A percentile compares a stretch with the other conserved stretches of the same genome.
phyloP scores from a whole-genome alignment of 2,888 invertebrate species.

The Eilema sororculum region DNA sequence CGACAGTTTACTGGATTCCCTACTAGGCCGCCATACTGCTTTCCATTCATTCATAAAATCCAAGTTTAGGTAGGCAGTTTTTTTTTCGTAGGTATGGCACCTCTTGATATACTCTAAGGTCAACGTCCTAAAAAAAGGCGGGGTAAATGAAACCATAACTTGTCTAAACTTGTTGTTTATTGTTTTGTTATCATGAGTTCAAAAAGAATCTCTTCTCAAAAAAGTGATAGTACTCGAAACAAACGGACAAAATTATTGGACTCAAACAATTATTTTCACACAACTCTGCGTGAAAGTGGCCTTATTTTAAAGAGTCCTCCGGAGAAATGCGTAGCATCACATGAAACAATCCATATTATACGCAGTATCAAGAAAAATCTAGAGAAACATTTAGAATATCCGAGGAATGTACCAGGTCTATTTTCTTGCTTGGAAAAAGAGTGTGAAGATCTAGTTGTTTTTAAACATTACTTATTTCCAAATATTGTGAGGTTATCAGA shows the following conservation, averaged over 20 bases:
- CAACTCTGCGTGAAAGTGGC: slow-evolving; percentile 70
- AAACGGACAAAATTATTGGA: slow-evolving; percentile 63
- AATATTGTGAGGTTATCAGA: slow-evolving; percentile 69
- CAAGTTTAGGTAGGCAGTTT: no score
- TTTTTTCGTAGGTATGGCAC: no score
- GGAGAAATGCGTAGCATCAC: slow-evolving; percentile 64
- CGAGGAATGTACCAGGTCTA: slow-evolving; percentile 86
- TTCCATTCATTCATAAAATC: no score
- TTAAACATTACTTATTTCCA: slow-evolving; percentile 75
- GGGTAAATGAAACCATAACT: neutral
- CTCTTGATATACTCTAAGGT: no score
- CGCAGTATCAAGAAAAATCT: slow-evolving; percentile 71
- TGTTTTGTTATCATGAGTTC: slow-evolving; percentile 42
- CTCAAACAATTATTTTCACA: slow-evolving; percentile 61
- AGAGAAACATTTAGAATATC: slow-evolving; percentile 80
- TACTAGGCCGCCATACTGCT: no score
- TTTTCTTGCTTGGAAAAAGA: slow-evolving; percentile 63
- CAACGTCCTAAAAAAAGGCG: slow-evolving; percentile 16
- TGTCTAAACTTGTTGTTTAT: neutral
- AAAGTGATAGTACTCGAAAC: slow-evolving; percentile 49
- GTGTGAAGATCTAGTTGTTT: slow-evolving; percentile 56
- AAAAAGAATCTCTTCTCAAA: slow-evolving; percentile 60
- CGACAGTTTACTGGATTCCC: no score
- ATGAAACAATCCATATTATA: slow-evolving; percentile 82
- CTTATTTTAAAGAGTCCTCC: slow-evolving; percentile 70